Evolutionary conservation across 2,888 invertebrate genomes (phyloP), one percentile per base, ranked within the genome.

Genomic region (Clostera curtula): DNA sequence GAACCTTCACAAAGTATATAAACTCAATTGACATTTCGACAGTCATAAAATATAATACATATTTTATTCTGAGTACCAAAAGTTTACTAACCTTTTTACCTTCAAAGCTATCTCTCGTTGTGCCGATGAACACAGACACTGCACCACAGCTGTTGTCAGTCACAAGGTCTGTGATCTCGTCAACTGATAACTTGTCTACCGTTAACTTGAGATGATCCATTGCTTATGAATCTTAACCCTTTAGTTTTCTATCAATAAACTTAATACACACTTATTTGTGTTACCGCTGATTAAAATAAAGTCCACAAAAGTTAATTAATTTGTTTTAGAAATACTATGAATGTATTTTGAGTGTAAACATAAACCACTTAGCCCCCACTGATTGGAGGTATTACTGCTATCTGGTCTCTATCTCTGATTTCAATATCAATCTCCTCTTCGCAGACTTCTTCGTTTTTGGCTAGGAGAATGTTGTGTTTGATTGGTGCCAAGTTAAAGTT

Each of bases 361-460:
- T 13, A 10, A 27, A 31, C 18, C 20, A 32, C 14, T 82, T 87
- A 93, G 52, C 97, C 97, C 52, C 97, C 97, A 75, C 97, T 97
- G 25, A 98, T 85, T 0, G 97, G 97, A 27, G 97, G 97, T 58
- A 98, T 97, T 7, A 97, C 87, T 36, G 97, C 97, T 37, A 97
- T 86, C 68, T 90, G 92, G 83, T 97, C 96, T 37, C 87, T 89
- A 12, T 88, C 80, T 18, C 84, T 85, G 4, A 95, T 69, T 11
- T 75, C 61, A 18, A 93, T 67, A 19, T 74, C 66, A 17, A 76
- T 66, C 16, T 85, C 75, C 2, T 86, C 75, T 29, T 82, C 71
- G 37, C 91, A 86, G 47, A 94, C 95, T 43, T 90, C 89, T 58
- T 96, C 92, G 80, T 97, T 97, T 24, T 93, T 75, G 0, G 97